Conservation (phyloP, 2,797 vertebrate genomes). For the Micrastur ruficollis region DNA sequence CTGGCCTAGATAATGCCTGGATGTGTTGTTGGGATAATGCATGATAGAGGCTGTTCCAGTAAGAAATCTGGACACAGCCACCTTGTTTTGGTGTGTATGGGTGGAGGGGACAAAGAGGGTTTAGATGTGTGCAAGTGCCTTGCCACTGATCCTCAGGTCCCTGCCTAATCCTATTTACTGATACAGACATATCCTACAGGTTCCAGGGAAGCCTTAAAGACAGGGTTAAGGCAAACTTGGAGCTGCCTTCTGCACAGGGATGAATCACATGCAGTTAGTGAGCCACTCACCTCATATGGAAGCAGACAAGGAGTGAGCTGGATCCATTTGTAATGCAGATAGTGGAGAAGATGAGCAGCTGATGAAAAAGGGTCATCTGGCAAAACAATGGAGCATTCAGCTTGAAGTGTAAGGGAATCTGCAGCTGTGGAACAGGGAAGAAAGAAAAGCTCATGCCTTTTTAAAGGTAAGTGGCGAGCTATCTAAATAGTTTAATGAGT, state of each 20-base stretch:
- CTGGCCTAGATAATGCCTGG: background rate
- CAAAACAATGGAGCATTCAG: background rate
- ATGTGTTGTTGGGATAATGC: background rate
- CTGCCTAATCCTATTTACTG: background rate
- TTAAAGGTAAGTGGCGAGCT: background rate
- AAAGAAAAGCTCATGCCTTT: background rate
- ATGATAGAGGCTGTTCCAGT: background rate
- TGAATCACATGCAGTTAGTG: background rate
- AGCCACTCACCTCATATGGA: background rate
- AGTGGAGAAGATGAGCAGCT: background rate
- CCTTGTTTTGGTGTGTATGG: background rate
- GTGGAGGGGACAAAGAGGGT: rapidly evolving
- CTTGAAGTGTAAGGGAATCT: background rate
- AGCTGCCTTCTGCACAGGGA: background rate
- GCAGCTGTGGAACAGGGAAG: background rate
- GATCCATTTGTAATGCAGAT: background rate
- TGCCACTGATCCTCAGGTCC: background rate
- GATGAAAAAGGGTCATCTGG: background rate
- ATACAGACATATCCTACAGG: background rate
- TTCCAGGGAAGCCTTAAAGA: background rate
- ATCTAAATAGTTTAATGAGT: background rate
- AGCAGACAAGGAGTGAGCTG: background rate
- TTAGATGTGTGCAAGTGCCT: background rate
- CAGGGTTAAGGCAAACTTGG: background rate
- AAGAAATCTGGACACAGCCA: background rate